Conservation (phyloP, 2,888 invertebrate species). For the Horisme vitalbata region DNA sequence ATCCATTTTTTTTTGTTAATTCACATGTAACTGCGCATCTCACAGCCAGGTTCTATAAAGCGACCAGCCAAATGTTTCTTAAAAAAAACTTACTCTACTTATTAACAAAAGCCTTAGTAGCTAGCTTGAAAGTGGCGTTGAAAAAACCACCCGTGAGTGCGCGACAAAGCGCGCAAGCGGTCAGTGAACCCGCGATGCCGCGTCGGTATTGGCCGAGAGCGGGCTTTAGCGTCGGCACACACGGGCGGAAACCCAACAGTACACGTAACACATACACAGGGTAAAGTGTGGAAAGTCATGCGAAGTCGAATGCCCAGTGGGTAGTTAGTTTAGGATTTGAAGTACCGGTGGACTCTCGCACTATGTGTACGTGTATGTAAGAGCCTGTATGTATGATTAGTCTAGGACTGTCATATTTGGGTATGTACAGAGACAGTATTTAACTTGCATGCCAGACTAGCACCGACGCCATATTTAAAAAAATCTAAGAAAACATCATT, state of each 20-base stretch:
- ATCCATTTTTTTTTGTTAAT: conserved; percentile 29
- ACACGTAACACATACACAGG: conserved; percentile 72
- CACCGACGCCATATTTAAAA: conserved; percentile 36
- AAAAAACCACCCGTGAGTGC: conserved; percentile 45
- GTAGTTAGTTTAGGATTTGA: conserved; percentile 67
- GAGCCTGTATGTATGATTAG: conserved; percentile 39
- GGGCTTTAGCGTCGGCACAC: conserved; percentile 35
- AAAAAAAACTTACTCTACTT: conserved; percentile 49
- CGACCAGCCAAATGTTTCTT: conserved; percentile 75
- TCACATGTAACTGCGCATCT: conserved; percentile 61
- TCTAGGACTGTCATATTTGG: conserved; percentile 40
- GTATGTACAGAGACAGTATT: conserved; percentile 60
- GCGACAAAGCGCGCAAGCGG: conserved; percentile 23
- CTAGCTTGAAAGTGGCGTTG: conserved; percentile 63
- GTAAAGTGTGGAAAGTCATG: conserved; percentile 63
- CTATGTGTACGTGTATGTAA: conserved; percentile 22
- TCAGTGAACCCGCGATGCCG: conserved; percentile 31
- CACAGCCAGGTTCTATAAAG: conserved; percentile 74
- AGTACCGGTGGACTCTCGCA: conserved; percentile 38
- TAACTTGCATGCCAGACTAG: conserved; percentile 55
- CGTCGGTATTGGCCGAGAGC: conserved; percentile 39
- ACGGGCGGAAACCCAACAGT: conserved; percentile 43
- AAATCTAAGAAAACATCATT: no score
- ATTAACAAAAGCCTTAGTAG: conserved; percentile 65
- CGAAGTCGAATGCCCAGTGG: conserved; percentile 51